Evolutionary conservation across 2,113 vertebrate species (phyloP).

Genomic region (Emydura subglobosa): DNA sequence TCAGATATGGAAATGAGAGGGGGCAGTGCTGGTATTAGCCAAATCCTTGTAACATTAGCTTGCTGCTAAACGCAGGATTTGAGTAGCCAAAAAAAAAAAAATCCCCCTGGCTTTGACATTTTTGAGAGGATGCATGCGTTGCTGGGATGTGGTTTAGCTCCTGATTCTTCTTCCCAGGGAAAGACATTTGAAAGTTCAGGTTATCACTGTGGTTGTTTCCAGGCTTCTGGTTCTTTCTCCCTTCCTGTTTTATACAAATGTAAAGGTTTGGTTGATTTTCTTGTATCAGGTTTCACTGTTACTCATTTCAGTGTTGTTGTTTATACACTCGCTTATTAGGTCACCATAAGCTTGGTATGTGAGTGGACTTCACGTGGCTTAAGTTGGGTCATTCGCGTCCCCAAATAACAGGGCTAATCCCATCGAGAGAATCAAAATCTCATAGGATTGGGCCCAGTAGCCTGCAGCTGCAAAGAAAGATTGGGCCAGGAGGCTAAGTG

Average conservation of each 20-base stretch:
- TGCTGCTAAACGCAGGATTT: slow-evolving; percentile 29
- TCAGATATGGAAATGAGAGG: slow-evolving; percentile 32
- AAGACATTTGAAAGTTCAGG: neutral
- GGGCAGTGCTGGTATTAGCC: slow-evolving; percentile 5
- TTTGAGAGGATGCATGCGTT: neutral
- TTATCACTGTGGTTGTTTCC: neutral
- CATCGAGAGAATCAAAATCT: neutral
- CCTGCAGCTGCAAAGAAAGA: neutral
- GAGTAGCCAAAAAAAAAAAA: neutral
- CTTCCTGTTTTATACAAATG: neutral
- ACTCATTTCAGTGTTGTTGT: neutral
- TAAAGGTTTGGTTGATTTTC: neutral
- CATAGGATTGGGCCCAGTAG: neutral
- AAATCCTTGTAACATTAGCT: neutral
- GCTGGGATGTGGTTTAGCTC: neutral
- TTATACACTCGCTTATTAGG: neutral
- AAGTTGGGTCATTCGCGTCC: neutral
- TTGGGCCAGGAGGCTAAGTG: neutral
- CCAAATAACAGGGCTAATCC: neutral
- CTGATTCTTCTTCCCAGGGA: neutral
- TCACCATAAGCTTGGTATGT: neutral
- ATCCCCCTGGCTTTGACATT: neutral
- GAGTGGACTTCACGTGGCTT: neutral
- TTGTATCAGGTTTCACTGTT: neutral
- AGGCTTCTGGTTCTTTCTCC: neutral